A percentile compares a stretch with the other conserved stretches of the same genome.
These are phyloP conservation scores for Doris montereyensis DNA, from an alignment of 2,888 invertebrate species.

Conservation along the genomic window DNA sequence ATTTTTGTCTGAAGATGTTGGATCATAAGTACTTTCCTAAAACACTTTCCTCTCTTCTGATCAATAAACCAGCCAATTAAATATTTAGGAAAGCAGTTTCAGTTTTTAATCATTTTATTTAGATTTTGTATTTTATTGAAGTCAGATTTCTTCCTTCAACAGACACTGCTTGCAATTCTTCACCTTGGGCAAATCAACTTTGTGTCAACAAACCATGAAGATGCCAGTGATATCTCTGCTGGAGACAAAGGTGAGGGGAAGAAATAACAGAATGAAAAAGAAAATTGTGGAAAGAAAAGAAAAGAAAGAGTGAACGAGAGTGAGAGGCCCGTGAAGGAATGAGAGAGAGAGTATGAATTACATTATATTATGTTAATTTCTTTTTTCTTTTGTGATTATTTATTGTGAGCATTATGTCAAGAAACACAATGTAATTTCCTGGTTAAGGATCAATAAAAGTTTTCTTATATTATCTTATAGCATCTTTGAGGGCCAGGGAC, in stretches of 20 bases:
- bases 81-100: neutral
- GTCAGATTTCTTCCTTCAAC: neutral
- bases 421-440: too few species aligned
- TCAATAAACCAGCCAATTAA: neutral
- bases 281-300: too few species aligned
- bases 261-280: too few species aligned
- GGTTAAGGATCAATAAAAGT: too few species aligned
- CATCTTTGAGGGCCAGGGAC: constrained; percentile 34
- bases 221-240: constrained; percentile 35
- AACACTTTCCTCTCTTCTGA: neutral
- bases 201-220: constrained; percentile 31
- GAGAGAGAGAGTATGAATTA: too few species aligned
- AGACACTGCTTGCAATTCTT: constrained; percentile 43
- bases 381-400: too few species aligned
- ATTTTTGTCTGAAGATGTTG: neutral
- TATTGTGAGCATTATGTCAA: too few species aligned
- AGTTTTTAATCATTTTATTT: neutral
- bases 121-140: neutral
- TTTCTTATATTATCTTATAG: constrained; percentile 34
- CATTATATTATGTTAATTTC: too few species aligned
- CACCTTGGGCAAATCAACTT: constrained; percentile 39
- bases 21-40: neutral
- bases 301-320: too few species aligned
- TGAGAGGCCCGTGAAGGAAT: too few species aligned
- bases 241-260: constrained; percentile 31